phyloP scores from a whole-genome alignment of 2,888 invertebrate species.

The Tenthredo notha region DNA sequence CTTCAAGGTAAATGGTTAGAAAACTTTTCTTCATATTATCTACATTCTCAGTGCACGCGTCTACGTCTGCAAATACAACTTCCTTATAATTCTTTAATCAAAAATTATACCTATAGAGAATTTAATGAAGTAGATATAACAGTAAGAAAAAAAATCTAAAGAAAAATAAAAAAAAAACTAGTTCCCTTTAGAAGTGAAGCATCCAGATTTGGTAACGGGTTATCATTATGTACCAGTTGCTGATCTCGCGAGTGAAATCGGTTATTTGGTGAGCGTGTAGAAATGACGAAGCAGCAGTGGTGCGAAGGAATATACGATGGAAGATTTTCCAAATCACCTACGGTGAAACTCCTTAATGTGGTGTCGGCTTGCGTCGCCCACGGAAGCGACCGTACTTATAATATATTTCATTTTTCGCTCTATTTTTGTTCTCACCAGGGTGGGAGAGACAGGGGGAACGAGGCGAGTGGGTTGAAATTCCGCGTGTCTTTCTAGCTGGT shows the following conservation, averaged over 20 bases:
- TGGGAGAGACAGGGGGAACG: slow-evolving; percentile 41
- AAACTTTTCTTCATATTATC: not conserved
- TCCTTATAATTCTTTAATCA: not conserved
- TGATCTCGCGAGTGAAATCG: not conserved
- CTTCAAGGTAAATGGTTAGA: not conserved
- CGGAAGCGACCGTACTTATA: slow-evolving; percentile 70
- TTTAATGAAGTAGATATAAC: not conserved
- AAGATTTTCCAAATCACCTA: slow-evolving; percentile 39
- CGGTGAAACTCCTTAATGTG: slow-evolving; percentile 25
- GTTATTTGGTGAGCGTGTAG: not conserved
- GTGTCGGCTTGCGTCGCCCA: slow-evolving; percentile 50
- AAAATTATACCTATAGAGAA: not conserved
- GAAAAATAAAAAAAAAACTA: not conserved
- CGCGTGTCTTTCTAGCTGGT: slow-evolving; percentile 76
- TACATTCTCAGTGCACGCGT: not conserved
- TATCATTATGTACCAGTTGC: slow-evolving; percentile 8
- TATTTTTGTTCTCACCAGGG: slow-evolving; percentile 71
- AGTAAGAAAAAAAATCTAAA: not conserved
- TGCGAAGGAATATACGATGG: slow-evolving; percentile 18
- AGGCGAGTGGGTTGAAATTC: slow-evolving; percentile 44
- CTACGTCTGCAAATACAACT: not conserved
- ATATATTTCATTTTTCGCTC: slow-evolving; percentile 78
- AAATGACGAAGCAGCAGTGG: not conserved
- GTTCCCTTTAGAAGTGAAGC: not conserved
- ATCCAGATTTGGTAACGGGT: slow-evolving; percentile 28